Evolutionary conservation across 2,797 vertebrate species (phyloP).

Genomic region (Fundulus diaphanus): DNA sequence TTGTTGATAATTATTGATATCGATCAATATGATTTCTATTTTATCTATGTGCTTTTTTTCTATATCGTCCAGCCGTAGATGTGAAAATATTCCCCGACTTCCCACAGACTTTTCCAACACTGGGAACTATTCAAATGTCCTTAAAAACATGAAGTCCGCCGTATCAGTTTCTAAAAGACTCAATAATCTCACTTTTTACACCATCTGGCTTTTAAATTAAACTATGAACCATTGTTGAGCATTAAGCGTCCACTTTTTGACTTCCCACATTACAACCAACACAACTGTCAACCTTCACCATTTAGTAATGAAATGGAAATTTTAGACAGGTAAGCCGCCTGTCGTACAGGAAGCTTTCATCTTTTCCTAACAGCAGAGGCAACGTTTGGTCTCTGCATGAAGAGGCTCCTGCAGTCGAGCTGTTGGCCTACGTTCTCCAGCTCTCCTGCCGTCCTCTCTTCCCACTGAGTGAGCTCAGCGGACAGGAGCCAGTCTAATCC

Average conservation of each 20-base stretch:
- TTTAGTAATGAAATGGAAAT: slow-evolving; percentile 4
- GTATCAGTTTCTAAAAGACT: not conserved
- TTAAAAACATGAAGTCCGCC: not conserved
- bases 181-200: not conserved
- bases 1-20: too few species aligned
- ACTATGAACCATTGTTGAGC: not conserved
- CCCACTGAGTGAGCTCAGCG: slow-evolving; percentile 70
- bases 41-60: too few species aligned
- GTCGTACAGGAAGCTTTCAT: slow-evolving; percentile 77
- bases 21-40: too few species aligned
- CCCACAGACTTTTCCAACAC: not conserved
- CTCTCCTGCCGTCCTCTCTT: slow-evolving; percentile 70
- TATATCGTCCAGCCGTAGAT: too few species aligned
- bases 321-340: slow-evolving; percentile 72
- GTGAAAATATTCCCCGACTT: not conserved
- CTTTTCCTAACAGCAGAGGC: slow-evolving; percentile 64
- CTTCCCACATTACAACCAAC: not conserved
- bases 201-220: not conserved
- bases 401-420: slow-evolving; percentile 76
- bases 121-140: not conserved
- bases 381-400: slow-evolving; percentile 66
- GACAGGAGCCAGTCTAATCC: slow-evolving; percentile 92
- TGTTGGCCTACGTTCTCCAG: slow-evolving; percentile 95
- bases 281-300: not conserved
- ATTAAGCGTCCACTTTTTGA: not conserved